These are phyloP conservation scores for Lottia scabra DNA, from an alignment of 2,888 invertebrate species.

Conservation along the genomic window DNA sequence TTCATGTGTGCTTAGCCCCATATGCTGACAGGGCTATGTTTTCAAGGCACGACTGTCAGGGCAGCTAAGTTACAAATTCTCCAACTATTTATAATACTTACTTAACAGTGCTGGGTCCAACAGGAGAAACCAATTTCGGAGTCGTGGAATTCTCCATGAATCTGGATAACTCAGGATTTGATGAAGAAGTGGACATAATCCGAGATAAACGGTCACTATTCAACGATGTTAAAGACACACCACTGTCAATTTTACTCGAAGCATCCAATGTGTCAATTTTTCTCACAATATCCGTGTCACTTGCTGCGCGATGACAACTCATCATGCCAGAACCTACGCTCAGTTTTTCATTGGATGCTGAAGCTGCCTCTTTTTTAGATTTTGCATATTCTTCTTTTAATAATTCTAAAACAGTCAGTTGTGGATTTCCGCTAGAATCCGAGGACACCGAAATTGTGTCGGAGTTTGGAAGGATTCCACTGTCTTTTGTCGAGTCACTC, in stretches of 20 bases:
- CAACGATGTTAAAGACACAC: background rate
- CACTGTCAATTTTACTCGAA: background rate
- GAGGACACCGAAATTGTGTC: background rate
- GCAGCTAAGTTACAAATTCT: too few species aligned
- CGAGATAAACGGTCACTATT: slow-evolving; percentile 12
- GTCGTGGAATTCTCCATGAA: slow-evolving; percentile 36
- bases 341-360: background rate
- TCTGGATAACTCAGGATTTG: slow-evolving; percentile 52
- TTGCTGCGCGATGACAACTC: slow-evolving; percentile 38
- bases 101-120: slow-evolving; percentile 61
- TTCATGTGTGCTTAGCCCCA: too few species aligned
- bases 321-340: slow-evolving; percentile 8
- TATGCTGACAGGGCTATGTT: too few species aligned
- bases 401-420: slow-evolving; percentile 56
- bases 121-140: slow-evolving; percentile 56
- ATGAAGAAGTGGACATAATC: slow-evolving; percentile 46
- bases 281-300: slow-evolving; percentile 53
- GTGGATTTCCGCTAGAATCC: background rate
- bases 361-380: slow-evolving; percentile 7
- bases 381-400: slow-evolving; percentile 51
- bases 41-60: too few species aligned
- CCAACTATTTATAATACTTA: slow-evolving; percentile 38
- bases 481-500: slow-evolving; percentile 10
- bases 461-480: background rate
- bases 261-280: slow-evolving; percentile 20